Percentiles rank a stretch among this genome's conserved stretches.
phyloP scores from a whole-genome alignment of 2,888 invertebrate species.

The Pammene fasciana region DNA sequence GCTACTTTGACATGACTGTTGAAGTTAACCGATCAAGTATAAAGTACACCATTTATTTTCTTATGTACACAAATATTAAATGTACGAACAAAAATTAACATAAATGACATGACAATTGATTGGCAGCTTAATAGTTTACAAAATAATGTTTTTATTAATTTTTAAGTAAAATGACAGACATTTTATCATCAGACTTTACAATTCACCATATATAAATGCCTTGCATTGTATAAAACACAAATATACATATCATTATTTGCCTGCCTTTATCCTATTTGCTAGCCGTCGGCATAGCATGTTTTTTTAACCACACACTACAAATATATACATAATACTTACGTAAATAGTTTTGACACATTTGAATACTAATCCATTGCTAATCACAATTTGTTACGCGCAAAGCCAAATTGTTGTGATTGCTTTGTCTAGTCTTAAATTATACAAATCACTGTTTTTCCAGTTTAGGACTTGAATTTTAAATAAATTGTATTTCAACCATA shows the following conservation, averaged over 20 bases:
- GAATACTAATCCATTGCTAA: neutral
- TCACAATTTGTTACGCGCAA: too few species aligned
- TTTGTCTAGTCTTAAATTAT: too few species aligned
- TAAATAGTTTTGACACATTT: constrained; percentile 8
- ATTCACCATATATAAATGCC: constrained; percentile 5
- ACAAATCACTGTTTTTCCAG: too few species aligned
- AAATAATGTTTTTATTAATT: neutral
- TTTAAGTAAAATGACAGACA: neutral
- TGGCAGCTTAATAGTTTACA: neutral
- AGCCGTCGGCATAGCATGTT: neutral
- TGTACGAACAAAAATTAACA: neutral
- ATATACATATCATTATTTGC: neutral
- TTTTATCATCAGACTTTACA: neutral
- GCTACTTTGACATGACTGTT: too few species aligned
- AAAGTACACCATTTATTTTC: neutral
- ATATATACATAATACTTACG: constrained; percentile 8
- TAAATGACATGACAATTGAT: neutral
- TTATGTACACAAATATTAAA: too few species aligned
- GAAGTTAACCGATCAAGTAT: too few species aligned
- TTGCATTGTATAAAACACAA: constrained; percentile 13
- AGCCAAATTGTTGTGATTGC: too few species aligned
- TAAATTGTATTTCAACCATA: too few species aligned
- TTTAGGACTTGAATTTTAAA: too few species aligned
- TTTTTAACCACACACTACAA: neutral
- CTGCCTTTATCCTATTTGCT: neutral